Evolutionary conservation across 1,140 invertebrate species (phyloP).

Genomic region (Teleogryllus occipitalis): DNA sequence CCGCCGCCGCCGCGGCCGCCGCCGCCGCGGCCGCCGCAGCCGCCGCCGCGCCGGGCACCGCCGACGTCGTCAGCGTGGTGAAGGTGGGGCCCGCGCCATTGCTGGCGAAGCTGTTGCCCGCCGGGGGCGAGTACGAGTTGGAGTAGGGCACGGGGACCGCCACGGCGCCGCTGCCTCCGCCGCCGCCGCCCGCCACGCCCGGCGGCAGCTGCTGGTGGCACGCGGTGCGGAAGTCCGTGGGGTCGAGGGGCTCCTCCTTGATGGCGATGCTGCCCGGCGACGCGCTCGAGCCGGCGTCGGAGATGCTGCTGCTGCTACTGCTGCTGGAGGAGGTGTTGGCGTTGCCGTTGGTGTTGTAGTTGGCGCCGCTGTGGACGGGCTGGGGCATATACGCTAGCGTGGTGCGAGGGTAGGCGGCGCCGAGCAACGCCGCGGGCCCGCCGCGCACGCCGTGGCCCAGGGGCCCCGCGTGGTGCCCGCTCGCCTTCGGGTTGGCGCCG

Average conservation of each 20-base stretch:
- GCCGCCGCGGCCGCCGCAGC: conserved; percentile 17
- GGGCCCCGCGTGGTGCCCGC: conserved; percentile 33
- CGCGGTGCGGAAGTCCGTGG: conserved; percentile 52
- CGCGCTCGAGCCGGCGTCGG: conserved; percentile 43
- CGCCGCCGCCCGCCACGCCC: neutral
- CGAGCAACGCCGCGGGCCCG: conserved; percentile 29
- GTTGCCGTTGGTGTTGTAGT: conserved; percentile 42
- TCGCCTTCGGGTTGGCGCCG: conserved; percentile 35
- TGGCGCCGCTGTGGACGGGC: conserved; percentile 73
- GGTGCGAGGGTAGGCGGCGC: conserved; percentile 46
- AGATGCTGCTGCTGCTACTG: conserved; percentile 39
- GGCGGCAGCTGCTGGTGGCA: conserved; percentile 18
- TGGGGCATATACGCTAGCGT: conserved; percentile 82
- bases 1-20: conserved; percentile 7
- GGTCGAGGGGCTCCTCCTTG: conserved; percentile 75
- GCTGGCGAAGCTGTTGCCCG: conserved; percentile 40
- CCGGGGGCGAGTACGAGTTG: conserved; percentile 21
- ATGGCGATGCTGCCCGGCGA: conserved; percentile 51
- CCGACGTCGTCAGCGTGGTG: conserved; percentile 59
- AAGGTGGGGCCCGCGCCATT: conserved; percentile 47
- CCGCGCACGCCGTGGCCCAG: conserved; percentile 38
- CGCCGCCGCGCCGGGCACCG: conserved; percentile 35
- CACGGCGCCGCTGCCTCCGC: conserved; percentile 12
- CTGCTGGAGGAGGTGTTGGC: conserved; percentile 35
- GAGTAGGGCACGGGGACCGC: conserved; percentile 19